Percentiles rank a stretch among this genome's conserved stretches.
These are phyloP conservation scores for Diadegma fenestrale DNA, from an alignment of 2,888 invertebrate genomes.

Conservation along the genomic window DNA sequence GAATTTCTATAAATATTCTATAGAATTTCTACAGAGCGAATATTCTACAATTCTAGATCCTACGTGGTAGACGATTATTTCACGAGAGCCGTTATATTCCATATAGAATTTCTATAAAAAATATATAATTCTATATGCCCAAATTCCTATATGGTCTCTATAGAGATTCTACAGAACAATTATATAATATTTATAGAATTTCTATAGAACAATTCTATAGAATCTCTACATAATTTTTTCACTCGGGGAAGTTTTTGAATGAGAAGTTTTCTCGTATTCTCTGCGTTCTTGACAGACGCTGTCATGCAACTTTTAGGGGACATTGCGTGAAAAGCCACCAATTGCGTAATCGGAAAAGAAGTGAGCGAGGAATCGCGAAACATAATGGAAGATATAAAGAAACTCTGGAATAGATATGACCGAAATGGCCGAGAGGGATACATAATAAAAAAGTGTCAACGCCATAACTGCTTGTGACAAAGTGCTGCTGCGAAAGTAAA, in stretches of 20 bases:
- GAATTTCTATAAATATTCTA: no score
- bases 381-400: neutral
- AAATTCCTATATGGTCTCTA: no score
- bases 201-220: no score
- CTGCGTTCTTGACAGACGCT: neutral
- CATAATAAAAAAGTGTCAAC: slow-evolving; percentile 6
- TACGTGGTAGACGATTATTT: no score
- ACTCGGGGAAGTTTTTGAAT: neutral
- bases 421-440: neutral
- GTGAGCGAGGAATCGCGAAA: neutral
- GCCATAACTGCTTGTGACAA: neutral
- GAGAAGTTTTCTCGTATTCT: neutral
- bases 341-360: neutral
- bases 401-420: neutral
- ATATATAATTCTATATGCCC: no score
- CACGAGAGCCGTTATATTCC: no score
- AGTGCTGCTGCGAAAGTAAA: slow-evolving; percentile 17
- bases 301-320: neutral
- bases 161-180: no score
- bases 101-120: no score
- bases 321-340: neutral
- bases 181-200: no score
- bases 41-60: no score
- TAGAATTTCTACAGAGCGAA: no score
- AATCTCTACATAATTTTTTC: no score